phyloP scores from a whole-genome alignment of 2,113 vertebrate species.

The Rhadina sibilatrix region DNA sequence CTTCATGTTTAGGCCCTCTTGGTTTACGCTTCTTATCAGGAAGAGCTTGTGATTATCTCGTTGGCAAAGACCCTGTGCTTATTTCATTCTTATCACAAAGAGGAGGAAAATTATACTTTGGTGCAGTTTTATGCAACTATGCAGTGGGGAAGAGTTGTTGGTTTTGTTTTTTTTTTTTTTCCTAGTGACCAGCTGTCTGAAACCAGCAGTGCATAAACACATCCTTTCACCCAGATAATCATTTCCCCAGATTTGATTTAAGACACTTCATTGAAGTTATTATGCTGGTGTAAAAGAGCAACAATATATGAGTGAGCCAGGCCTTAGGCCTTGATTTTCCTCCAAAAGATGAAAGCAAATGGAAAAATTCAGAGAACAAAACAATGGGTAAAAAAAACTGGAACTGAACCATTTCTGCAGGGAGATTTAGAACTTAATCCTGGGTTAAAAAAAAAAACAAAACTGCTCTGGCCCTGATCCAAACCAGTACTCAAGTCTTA shows the following conservation, averaged over 20 bases:
- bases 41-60: neutral
- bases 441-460: neutral
- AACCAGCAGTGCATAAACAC: neutral
- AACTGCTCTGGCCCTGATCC: slow-evolving; percentile 11
- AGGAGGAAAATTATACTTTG: neutral
- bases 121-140: neutral
- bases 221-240: neutral
- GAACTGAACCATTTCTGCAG: slow-evolving; percentile 1
- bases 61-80: neutral
- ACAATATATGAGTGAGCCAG: neutral
- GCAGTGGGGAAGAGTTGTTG: neutral
- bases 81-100: neutral
- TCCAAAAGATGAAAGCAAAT: slow-evolving; percentile 45
- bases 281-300: neutral
- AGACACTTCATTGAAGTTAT: neutral
- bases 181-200: neutral
- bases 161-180: neutral
- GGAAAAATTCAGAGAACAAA: neutral
- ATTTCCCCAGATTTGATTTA: slow-evolving; percentile 12
- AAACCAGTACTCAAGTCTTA: slow-evolving; percentile 17
- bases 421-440: slow-evolving; percentile 31
- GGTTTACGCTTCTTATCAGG: neutral
- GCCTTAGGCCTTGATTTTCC: slow-evolving; percentile 17
- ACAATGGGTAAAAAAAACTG: neutral
- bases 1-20: neutral